Evolutionary conservation across 2,797 vertebrate species (phyloP).

Genomic region (Gymnodraco acuticeps): DNA sequence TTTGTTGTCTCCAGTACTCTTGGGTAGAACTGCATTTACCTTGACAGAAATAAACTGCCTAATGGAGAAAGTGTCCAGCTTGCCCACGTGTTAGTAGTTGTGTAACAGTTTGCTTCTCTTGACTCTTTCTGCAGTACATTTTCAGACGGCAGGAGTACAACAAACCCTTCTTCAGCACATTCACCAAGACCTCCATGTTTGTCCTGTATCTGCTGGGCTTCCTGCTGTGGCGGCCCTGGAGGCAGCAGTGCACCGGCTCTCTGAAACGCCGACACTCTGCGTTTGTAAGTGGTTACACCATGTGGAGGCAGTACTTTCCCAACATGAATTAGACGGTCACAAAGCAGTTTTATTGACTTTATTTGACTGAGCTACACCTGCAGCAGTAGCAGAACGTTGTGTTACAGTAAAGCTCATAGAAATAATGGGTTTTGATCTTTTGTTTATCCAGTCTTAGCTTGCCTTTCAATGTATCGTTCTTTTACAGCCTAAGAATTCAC

Average conservation of each 20-base stretch:
- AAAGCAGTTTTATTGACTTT: neutral
- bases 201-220: conserved; percentile 96
- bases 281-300: conserved; percentile 86
- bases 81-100: neutral
- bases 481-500: neutral
- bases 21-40: neutral
- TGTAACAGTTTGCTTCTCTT: conserved; percentile 1
- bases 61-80: neutral
- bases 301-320: conserved; percentile 7
- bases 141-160: conserved; percentile 93
- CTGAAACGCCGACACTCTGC: conserved; percentile 87
- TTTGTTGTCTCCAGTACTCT: neutral
- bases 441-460: neutral
- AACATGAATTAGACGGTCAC: neutral
- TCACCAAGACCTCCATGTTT: conserved; percentile 98
- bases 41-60: conserved; percentile 1
- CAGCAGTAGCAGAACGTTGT: conserved; percentile 5
- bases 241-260: conserved; percentile 92
- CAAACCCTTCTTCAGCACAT: conserved; percentile 99
- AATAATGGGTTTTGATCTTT: neutral
- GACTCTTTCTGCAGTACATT: conserved; percentile 88
- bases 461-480: neutral
- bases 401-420: neutral
- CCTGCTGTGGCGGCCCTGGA: conserved; percentile 96
- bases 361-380: neutral